phyloP scores from a whole-genome alignment of 2,888 invertebrate genomes.

The Parasteatoda lunata region DNA sequence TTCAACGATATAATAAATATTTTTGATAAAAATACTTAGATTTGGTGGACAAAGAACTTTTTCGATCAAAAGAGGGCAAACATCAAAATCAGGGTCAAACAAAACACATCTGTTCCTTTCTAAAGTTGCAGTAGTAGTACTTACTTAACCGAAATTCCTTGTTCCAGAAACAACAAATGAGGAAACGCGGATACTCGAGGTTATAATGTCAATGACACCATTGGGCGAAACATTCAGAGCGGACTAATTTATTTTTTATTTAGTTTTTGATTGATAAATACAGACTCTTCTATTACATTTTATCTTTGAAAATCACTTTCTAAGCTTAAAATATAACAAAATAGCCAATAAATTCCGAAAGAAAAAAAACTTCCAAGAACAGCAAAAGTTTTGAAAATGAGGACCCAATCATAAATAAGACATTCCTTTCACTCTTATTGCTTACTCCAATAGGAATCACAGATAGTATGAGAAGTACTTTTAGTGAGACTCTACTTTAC shows the following conservation, averaged over 20 bases:
- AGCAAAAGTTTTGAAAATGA: too few relatives aligned
- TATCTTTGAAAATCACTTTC: too few relatives aligned
- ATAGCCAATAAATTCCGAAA: too few relatives aligned
- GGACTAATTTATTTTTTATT: conserved; percentile 46
- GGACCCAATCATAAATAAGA: too few relatives aligned
- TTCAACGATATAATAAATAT: background rate
- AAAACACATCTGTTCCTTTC: conserved; percentile 53
- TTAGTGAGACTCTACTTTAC: too few relatives aligned
- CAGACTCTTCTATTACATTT: too few relatives aligned
- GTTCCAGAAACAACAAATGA: conserved; percentile 67
- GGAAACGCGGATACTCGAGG: conserved; percentile 66
- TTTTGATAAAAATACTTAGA: background rate
- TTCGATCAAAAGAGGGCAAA: conserved; percentile 43
- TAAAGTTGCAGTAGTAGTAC: conserved; percentile 64
- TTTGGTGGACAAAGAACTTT: background rate
- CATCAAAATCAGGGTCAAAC: conserved; percentile 50
- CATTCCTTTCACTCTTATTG: too few relatives aligned
- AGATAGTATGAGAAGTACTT: too few relatives aligned
- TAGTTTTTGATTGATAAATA: conserved; percentile 1
- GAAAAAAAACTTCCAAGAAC: too few relatives aligned
- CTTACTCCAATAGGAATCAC: too few relatives aligned
- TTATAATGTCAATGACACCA: conserved; percentile 68
- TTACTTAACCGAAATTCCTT: conserved; percentile 65
- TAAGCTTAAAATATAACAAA: too few relatives aligned
- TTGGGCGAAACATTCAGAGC: conserved; percentile 60